Evolutionary conservation across 1,140 invertebrate genomes (phyloP), one percentile per base, ranked within the genome.

Genomic region (Lineus longissimus): DNA sequence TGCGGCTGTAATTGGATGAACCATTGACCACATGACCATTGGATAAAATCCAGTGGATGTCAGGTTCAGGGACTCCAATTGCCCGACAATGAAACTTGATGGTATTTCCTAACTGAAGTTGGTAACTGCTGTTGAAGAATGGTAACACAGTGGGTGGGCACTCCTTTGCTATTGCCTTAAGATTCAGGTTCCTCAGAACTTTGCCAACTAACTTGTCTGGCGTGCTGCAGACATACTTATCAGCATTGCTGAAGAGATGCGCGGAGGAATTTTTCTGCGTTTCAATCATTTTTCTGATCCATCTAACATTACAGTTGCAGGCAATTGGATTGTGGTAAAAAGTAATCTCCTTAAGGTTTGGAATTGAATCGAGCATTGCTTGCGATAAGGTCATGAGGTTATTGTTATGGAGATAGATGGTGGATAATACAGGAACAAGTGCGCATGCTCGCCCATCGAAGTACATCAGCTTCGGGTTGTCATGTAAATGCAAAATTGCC

Each of bases 261-360:
- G 61, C 54, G 45, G 65, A 59, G 47, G 62, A 31, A 55, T 70
- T 65, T 9, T 56, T 45, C 60, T 65, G 9, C 31, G 55, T 43
- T 17, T 61, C 41, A 4, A 74, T 27, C 51, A 72, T 69, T 47
- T 78, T 59, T 23, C 70, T 66, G 15, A 85, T 74, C 83, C 83
- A 85, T 36, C 75, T 71, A 19, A 76, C 70, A 70, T 84, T 84
- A 65, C 83, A 85, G 65, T 85, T 82, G 69, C 83, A 85, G n/a
- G 67, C 69, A 1, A 85, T 68, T 15, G 81, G 81, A 62, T 85
- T 85, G 17, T 78, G 75, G 45, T 81, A 76, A 0, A 84, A 63
- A 51, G 77, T 76, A 15, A 84, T 73, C 45, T 77, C 70, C 19
- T 69, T 56, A 6, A 79, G 69, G 40, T 67, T 61, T 27, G 76